Conservation (phyloP, 2,888 invertebrate species). For the Noctua janthina region DNA sequence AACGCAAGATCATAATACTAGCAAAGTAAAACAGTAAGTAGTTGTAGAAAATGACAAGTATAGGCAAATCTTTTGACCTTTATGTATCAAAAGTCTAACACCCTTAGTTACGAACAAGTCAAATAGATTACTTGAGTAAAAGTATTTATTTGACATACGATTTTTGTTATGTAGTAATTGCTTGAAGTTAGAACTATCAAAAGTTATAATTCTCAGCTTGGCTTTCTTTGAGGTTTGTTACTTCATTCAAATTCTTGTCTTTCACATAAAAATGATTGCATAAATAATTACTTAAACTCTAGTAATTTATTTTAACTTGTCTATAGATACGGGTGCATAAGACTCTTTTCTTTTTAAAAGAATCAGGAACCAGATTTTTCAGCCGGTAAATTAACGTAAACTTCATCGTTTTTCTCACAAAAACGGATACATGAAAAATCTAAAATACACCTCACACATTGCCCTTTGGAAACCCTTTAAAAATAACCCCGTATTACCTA, state of each 20-base stretch:
- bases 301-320: no score
- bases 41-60: neutral
- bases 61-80: neutral
- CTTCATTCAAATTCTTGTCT: no score
- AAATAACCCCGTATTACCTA: constrained; percentile 62
- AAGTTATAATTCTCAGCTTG: no score
- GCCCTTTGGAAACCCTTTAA: constrained; percentile 57
- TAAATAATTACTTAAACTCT: no score
- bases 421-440: constrained; percentile 36
- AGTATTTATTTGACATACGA: no score
- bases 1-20: neutral
- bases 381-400: neutral
- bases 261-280: no score
- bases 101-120: no score
- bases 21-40: neutral
- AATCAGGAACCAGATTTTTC: neutral
- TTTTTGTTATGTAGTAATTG: no score
- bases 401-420: neutral
- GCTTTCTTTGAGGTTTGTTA: no score
- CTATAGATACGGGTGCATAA: no score
- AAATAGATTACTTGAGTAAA: no score
- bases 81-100: neutral
- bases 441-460: constrained; percentile 50
- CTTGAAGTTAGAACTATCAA: no score
- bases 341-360: neutral